Percentiles rank a stretch among this genome's conserved stretches.
Evolutionary conservation across 2,888 invertebrate species (phyloP).

Genomic region (Ophion ellenae): DNA sequence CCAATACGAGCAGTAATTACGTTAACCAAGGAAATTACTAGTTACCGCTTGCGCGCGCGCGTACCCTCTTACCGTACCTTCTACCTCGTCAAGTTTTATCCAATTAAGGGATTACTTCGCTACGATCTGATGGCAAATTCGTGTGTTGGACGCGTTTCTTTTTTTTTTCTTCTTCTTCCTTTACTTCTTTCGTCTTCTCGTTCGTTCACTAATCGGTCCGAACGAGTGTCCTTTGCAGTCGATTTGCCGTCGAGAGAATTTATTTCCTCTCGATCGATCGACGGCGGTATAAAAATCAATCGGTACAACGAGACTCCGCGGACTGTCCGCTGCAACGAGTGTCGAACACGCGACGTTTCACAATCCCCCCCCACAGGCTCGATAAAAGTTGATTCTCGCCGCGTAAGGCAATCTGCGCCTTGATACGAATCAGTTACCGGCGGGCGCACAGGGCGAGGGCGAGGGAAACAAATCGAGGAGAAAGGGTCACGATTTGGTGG

Average conservation of each 20-base stretch:
- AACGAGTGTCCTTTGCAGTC: slow-evolving; percentile 29
- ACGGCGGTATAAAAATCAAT: slow-evolving; percentile 9
- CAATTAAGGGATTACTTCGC: slow-evolving; percentile 75
- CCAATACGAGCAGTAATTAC: slow-evolving; percentile 78
- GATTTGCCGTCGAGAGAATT: slow-evolving; percentile 33
- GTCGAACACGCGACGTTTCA: not conserved
- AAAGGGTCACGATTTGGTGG: too few relatives aligned
- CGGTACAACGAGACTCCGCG: not conserved
- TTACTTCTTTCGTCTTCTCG: not conserved
- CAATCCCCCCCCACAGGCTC: not conserved
- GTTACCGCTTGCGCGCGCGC: slow-evolving; percentile 71
- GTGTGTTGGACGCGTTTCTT: slow-evolving; percentile 1
- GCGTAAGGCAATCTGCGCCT: too few relatives aligned
- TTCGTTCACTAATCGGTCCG: slow-evolving; percentile 44
- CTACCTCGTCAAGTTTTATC: slow-evolving; percentile 73
- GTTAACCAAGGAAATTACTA: slow-evolving; percentile 77
- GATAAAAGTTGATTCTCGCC: too few relatives aligned
- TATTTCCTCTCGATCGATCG: slow-evolving; percentile 32
- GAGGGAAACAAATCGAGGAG: too few relatives aligned
- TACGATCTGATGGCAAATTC: slow-evolving; percentile 51
- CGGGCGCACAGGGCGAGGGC: too few relatives aligned
- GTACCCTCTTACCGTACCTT: slow-evolving; percentile 47
- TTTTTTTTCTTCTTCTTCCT: not conserved
- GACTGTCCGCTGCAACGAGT: not conserved
- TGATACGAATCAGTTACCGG: too few relatives aligned